These are phyloP conservation scores for Syngnathoides biaculeatus DNA, from an alignment of 2,113 vertebrate species.

Conservation along the genomic window DNA sequence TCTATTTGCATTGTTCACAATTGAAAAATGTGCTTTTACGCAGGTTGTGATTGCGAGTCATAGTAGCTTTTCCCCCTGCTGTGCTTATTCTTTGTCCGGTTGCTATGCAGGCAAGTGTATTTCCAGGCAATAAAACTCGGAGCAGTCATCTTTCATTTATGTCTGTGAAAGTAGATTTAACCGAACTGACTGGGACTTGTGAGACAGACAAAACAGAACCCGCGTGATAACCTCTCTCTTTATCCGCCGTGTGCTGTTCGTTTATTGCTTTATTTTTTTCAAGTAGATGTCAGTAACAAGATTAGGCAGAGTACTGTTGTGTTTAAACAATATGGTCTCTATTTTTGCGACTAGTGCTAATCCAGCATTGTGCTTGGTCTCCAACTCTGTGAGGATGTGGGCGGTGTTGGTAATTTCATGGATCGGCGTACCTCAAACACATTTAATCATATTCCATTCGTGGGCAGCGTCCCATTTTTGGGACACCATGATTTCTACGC, in stretches of 20 bases:
- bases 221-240: background rate
- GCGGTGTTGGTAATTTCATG: too few relatives aligned
- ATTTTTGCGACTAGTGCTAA: too few relatives aligned
- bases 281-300: background rate
- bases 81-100: background rate
- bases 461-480: too few relatives aligned
- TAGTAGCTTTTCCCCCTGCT: background rate
- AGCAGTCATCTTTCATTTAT: slow-evolving; percentile 4
- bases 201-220: slow-evolving; percentile 2
- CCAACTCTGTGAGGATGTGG: too few relatives aligned
- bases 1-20: background rate
- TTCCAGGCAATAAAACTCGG: slow-evolving; percentile 1
- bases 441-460: too few relatives aligned
- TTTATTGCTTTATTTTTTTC: background rate
- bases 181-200: slow-evolving; percentile 3
- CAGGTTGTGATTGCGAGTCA: background rate
- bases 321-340: background rate
- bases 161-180: slow-evolving; percentile 10
- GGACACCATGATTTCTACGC: too few relatives aligned
- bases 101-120: background rate
- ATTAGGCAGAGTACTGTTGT: background rate
- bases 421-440: too few relatives aligned
- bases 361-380: too few relatives aligned
- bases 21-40: background rate
- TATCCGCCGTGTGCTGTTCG: background rate